Conservation (phyloP, 2,113 vertebrate species). For the Eretmochelys imbricata region DNA sequence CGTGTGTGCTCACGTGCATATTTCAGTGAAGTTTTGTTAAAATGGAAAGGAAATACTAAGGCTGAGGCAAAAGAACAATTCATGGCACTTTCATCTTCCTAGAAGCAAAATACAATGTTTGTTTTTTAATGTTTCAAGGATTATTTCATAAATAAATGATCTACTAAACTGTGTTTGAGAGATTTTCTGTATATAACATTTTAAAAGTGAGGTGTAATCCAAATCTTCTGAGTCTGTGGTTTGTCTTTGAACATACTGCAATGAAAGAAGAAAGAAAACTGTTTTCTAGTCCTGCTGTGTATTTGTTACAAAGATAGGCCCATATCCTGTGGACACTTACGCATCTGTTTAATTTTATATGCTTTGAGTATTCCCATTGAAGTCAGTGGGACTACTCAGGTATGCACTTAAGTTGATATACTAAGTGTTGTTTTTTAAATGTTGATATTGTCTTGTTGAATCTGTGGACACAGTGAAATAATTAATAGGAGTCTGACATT, state of each 20-base stretch:
- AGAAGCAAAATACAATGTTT: background rate
- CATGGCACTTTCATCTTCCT: no score
- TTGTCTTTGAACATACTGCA: background rate
- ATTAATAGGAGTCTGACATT: background rate
- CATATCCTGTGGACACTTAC: background rate
- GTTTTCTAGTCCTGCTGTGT: background rate
- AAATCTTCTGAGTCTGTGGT: background rate
- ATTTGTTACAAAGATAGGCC: background rate
- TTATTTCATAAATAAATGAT: background rate
- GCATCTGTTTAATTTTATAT: background rate
- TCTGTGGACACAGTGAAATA: background rate
- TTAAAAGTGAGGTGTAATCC: background rate
- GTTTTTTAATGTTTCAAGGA: background rate
- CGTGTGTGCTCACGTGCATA: background rate
- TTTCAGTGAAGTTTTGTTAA: background rate
- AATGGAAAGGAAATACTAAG: background rate
- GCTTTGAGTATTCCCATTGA: background rate
- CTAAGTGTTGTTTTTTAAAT: background rate
- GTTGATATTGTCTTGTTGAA: background rate
- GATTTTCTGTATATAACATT: background rate
- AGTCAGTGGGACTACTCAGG: background rate
- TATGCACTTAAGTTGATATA: background rate
- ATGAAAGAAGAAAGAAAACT: background rate
- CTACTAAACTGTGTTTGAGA: background rate
- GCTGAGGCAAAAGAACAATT: background rate